These are phyloP conservation scores for Xylota sylvarum DNA, from an alignment of 2,888 invertebrate species.

Conservation along the genomic window DNA sequence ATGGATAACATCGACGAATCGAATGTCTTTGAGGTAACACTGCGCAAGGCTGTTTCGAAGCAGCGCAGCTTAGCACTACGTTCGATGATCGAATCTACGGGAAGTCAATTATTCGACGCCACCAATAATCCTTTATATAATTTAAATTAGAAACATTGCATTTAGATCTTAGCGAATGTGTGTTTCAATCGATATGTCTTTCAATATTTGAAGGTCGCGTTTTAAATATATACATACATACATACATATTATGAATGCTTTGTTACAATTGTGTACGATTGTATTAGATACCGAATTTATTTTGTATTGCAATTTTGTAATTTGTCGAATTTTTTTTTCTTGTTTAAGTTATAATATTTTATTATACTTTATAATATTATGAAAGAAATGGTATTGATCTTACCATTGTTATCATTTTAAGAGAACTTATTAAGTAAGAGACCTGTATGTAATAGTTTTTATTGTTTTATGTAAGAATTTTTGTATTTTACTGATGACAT, in stretches of 20 bases:
- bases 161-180: constrained; percentile 32
- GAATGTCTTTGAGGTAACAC: constrained; percentile 83
- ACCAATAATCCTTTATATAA: constrained; percentile 84
- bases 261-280: constrained; percentile 11
- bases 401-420: constrained; percentile 17
- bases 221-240: constrained; percentile 7
- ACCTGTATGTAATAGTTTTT: constrained; percentile 6
- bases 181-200: constrained; percentile 33
- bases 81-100: constrained; percentile 87
- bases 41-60: constrained; percentile 86
- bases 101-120: constrained; percentile 86
- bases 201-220: constrained; percentile 53
- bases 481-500: constrained; percentile 50
- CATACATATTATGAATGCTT: constrained; percentile 8
- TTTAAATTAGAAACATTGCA: constrained; percentile 76
- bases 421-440: not conserved
- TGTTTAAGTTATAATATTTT: constrained; percentile 13
- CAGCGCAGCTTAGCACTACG: constrained; percentile 87
- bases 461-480: constrained; percentile 26
- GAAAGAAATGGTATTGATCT: constrained; percentile 16
- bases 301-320: constrained; percentile 29
- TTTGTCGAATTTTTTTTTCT: constrained; percentile 2
- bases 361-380: constrained; percentile 9
- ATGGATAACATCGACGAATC: constrained; percentile 84
- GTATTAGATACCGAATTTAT: constrained; percentile 37